A percentile compares a stretch with the other conserved stretches of the same genome.
These are phyloP conservation scores for Symphodus melops DNA, from an alignment of 2,113 vertebrate species.

Conservation along the genomic window DNA sequence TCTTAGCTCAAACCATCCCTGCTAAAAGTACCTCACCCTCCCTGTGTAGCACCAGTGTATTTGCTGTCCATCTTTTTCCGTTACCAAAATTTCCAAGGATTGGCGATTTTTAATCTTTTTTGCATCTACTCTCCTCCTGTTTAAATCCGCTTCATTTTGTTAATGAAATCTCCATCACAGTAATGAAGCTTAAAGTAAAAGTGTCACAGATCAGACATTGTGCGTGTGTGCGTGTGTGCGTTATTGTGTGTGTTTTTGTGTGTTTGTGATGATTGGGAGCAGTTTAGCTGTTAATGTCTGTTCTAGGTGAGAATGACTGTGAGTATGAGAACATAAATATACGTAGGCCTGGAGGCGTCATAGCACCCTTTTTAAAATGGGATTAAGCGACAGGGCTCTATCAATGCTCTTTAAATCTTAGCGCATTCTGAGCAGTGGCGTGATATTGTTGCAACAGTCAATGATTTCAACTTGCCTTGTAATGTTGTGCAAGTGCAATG, in stretches of 20 bases:
- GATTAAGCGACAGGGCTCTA: no score
- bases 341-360: background rate
- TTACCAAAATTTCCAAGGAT: slow-evolving; percentile 47
- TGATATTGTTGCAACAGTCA: no score
- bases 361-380: no score
- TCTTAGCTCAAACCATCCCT: slow-evolving; percentile 8
- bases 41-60: background rate
- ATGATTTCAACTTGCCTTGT: no score
- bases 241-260: background rate
- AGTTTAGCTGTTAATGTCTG: background rate
- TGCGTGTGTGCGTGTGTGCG: background rate
- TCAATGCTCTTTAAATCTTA: no score
- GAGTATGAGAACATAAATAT: background rate
- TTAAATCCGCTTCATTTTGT: slow-evolving; percentile 69
- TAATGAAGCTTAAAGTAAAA: slow-evolving; percentile 59
- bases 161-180: slow-evolving; percentile 68
- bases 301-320: slow-evolving; percentile 5
- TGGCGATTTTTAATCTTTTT: slow-evolving; percentile 64
- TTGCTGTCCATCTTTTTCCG: slow-evolving; percentile 2
- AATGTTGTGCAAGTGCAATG: no score
- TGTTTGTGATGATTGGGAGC: background rate
- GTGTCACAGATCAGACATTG: slow-evolving; percentile 8
- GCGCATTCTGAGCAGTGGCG: no score
- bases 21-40: background rate
- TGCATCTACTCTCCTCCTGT: slow-evolving; percentile 14